Evolutionary conservation across 2,797 vertebrate species (phyloP), one percentile per base, ranked within the genome.

Genomic region (Bovichtus variegatus): DNA sequence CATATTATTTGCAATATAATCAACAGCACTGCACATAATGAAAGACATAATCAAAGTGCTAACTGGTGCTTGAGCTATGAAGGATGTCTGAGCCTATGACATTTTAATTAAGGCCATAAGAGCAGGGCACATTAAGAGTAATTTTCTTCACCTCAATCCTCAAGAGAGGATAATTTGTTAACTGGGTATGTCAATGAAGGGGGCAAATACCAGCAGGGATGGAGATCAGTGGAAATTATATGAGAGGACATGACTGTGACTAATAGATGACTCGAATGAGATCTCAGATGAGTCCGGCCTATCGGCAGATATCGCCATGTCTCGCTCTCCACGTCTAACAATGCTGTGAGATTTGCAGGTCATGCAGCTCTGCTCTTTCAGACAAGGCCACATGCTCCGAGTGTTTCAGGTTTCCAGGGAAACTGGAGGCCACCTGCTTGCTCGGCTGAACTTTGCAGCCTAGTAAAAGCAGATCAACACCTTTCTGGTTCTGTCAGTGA

Each of bases 391-490:
- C 51, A 67, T 62, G 73, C 70, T 41, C 74, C 1, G 40, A 71
- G 75, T 82, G 81, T 91, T 93, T 82, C 9, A 38, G 85, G 92
- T 91, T 92, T 91, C 93, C 89, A 87, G 47, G 92, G 93, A 83
- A 94, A 95, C 94, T 71, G 71, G 83, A 84, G 82, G 83, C 88
- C 88, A 91, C 84, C 86, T 81, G 88, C 25, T 51, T 63, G 89
- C 60, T 53, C n/a, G 29, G 46, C 44, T 93, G 86, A 92, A 94
- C 93, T 92, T 93, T 87, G 86, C 83, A 83, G 82, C 78, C 74
- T 25, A 41, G 88, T 86, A 87, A 93, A 93, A 92, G 81, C 88
- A 89, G 92, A 92, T 91, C 88, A 93, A 89, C 87, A 77, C 85
- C 77, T 85, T 86, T 88, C 74, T 72, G 38, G 79, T 82, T 79